phyloP scores from a whole-genome alignment of 2,113 vertebrate genomes.

The Lates calcarifer region DNA sequence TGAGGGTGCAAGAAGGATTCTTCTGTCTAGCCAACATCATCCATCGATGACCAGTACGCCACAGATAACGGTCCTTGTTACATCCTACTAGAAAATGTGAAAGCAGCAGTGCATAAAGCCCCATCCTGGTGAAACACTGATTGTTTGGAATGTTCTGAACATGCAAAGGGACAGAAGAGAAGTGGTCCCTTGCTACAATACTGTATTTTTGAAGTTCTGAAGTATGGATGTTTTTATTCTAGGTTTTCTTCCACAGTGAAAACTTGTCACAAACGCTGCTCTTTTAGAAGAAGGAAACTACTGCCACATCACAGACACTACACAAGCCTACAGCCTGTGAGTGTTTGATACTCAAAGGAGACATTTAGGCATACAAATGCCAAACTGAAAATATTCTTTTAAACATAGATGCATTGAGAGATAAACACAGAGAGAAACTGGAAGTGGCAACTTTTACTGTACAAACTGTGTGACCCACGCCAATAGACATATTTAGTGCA shows the following conservation, averaged over 20 bases:
- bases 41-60: neutral
- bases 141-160: neutral
- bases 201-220: neutral
- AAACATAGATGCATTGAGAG: neutral
- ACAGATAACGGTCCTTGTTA: neutral
- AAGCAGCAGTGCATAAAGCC: neutral
- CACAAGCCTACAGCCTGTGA: neutral
- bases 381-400: neutral
- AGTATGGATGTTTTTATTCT: neutral
- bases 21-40: conserved; percentile 5
- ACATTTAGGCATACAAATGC: neutral
- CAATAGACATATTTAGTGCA: conserved; percentile 5
- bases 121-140: neutral
- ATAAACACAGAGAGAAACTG: neutral
- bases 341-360: neutral
- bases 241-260: neutral
- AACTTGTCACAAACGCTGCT: neutral
- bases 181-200: neutral
- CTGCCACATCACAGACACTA: neutral
- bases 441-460: neutral
- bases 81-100: neutral
- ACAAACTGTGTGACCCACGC: conserved; percentile 4
- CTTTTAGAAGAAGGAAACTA: neutral
- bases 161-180: neutral
- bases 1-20: conserved; percentile 4